Evolutionary conservation across 2,888 invertebrate species (phyloP).

Genomic region (Aphodius sticticus): DNA sequence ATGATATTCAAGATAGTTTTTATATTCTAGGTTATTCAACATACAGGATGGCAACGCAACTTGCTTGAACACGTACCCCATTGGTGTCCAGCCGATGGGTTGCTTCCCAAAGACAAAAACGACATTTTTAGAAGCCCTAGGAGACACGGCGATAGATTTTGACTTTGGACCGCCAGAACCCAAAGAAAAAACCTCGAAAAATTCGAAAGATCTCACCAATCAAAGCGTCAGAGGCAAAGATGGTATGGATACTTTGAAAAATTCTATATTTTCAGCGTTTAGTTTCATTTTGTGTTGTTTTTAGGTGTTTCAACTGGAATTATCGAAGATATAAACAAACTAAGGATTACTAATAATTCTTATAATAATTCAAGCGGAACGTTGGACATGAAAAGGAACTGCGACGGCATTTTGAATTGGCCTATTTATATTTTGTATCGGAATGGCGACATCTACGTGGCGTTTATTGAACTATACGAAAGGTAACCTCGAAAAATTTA

Average conservation of each 20-base stretch:
- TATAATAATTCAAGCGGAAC: neutral
- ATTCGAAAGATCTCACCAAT: neutral
- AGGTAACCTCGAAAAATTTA: constrained; percentile 54
- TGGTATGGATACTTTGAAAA: neutral
- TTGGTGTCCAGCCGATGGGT: constrained; percentile 55
- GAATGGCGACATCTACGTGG: constrained; percentile 80
- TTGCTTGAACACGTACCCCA: constrained; percentile 45
- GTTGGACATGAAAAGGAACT: neutral
- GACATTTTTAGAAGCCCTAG: constrained; percentile 64
- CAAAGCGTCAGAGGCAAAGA: neutral
- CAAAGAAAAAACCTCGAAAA: constrained; percentile 11
- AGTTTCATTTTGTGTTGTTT: neutral
- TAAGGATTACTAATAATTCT: neutral
- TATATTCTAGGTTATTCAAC: constrained; percentile 52
- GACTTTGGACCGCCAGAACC: constrained; percentile 73
- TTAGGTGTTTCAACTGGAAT: neutral
- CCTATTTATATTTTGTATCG: constrained; percentile 83
- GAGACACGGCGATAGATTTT: constrained; percentile 88
- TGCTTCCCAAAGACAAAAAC: constrained; percentile 55
- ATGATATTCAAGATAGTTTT: too few species aligned
- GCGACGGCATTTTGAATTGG: constrained; percentile 61
- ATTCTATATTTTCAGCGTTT: neutral
- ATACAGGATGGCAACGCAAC: constrained; percentile 49
- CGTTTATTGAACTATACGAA: constrained; percentile 60
- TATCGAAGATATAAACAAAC: constrained; percentile 11